These are phyloP conservation scores for Varanus komodoensis DNA, from an alignment of 2,113 vertebrate species.

Conservation along the genomic window DNA sequence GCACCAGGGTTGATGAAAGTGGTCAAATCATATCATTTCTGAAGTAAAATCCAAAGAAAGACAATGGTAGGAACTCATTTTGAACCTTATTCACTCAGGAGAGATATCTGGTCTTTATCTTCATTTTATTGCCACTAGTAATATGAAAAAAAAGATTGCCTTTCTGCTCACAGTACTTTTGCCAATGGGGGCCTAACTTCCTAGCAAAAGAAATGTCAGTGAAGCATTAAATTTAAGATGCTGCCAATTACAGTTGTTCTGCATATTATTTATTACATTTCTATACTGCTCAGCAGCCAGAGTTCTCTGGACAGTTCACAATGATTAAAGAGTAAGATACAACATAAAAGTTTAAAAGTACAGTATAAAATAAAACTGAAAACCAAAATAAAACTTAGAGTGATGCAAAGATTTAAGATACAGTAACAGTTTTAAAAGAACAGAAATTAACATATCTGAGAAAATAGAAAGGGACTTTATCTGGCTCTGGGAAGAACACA, in stretches of 20 bases:
- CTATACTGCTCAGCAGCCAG: too few relatives aligned
- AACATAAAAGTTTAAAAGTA: too few relatives aligned
- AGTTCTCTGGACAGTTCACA: too few relatives aligned
- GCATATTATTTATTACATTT: not conserved
- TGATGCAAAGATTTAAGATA: too few relatives aligned
- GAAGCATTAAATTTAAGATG: not conserved
- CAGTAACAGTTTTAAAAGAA: too few relatives aligned
- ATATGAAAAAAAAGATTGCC: not conserved
- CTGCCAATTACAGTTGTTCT: not conserved
- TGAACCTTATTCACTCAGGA: not conserved
- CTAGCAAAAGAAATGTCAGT: not conserved
- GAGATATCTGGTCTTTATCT: not conserved
- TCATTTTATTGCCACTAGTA: not conserved
- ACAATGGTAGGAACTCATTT: not conserved
- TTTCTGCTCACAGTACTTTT: not conserved
- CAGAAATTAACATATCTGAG: too few relatives aligned
- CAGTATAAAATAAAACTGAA: too few relatives aligned
- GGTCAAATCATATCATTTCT: not conserved
- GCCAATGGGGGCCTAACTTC: not conserved
- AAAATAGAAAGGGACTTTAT: too few relatives aligned
- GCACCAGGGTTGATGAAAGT: not conserved
- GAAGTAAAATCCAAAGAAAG: not conserved
- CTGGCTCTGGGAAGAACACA: too few relatives aligned
- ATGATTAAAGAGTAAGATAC: too few relatives aligned
- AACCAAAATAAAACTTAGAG: too few relatives aligned